Evolutionary conservation across 2,113 vertebrate species (phyloP), one percentile per base, ranked within the genome.

Genomic region (Crocuta crocuta): DNA sequence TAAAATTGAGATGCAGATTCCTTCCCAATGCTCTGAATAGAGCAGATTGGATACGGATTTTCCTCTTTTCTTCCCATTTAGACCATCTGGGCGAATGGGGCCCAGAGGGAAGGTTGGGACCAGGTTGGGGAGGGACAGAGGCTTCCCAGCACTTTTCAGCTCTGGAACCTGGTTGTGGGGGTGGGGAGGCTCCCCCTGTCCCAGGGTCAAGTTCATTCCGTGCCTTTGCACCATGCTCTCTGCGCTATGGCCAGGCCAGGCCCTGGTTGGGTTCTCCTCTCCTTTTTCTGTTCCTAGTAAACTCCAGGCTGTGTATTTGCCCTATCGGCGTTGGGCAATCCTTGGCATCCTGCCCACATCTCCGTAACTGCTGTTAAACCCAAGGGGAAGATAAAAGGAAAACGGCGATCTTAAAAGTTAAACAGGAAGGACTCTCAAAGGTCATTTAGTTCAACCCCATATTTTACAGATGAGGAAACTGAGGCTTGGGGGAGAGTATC

Each of bases 1-100:
- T 98, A 98, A 99, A 98, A 98, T 81, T 98, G 98, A 98, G 98
- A 98, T 97, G 98, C 97, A 98, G 98, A 98, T 98, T 97, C 94
- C 90, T 94, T 95, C 94, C 94, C 86, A 85, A 93, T 50, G 65
- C 95, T 70, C 91, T 98, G 91, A 98, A 97, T 97, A 97, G 83
- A 98, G 89, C 98, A 97, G 74, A 98, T 96, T 97, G 89, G 97
- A 98, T 98, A 97, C 82, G 82, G 96, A 96, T 86, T 98, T 98
- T 97, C 97, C 94, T 96, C 97, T 95, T 98, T 98, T 97, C 97
- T 98, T 98, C 98, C 97, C 95, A 93, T 92, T 96, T 96, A 97
- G 89, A 92, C 97, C 81, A 91, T 97, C 85, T 95, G 97, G 88
- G 81, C 1, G 1, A 13, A 89, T 48, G 81, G 89, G 94, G 74